phyloP scores from a whole-genome alignment of 1,140 invertebrate species.

The Pantala flavescens region DNA sequence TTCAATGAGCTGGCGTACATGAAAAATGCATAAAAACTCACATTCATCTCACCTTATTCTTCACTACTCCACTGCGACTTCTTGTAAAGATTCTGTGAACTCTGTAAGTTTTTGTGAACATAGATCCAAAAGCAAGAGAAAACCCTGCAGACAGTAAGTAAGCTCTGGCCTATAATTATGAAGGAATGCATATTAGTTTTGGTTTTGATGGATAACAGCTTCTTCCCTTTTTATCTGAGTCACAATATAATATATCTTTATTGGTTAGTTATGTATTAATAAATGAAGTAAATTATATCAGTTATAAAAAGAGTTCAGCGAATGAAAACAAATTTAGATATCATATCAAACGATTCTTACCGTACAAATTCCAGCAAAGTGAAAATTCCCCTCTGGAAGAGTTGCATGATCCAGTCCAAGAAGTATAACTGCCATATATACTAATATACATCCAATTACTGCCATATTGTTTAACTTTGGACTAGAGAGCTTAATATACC shows the following conservation, averaged over 20 bases:
- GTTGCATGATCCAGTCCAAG: constrained; percentile 76
- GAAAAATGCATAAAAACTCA: not conserved
- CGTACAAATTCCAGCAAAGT: constrained; percentile 73
- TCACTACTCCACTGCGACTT: constrained; percentile 50
- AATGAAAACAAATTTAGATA: too few relatives aligned
- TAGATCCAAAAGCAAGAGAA: constrained; percentile 76
- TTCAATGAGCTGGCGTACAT: not conserved
- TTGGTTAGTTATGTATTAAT: too few relatives aligned
- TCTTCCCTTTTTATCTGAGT: not conserved
- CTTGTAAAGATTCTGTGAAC: constrained; percentile 76
- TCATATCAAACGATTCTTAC: constrained; percentile 45
- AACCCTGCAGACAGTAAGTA: constrained; percentile 79
- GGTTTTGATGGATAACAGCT: not conserved
- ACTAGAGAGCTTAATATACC: constrained; percentile 85
- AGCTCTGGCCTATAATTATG: constrained; percentile 58
- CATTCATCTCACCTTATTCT: constrained; percentile 44
- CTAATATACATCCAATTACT: constrained; percentile 84
- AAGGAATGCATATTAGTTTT: not conserved
- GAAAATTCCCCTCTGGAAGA: constrained; percentile 48
- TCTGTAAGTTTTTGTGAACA: constrained; percentile 82
- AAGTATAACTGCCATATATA: constrained; percentile 86
- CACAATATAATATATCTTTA: too few relatives aligned
- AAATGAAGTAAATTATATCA: too few relatives aligned
- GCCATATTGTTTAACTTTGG: constrained; percentile 95
- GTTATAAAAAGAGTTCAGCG: too few relatives aligned